Evolutionary conservation across 1,140 invertebrate genomes (phyloP), one percentile per base, ranked within the genome.

Genomic region (Chrysomallon squamiferum): DNA sequence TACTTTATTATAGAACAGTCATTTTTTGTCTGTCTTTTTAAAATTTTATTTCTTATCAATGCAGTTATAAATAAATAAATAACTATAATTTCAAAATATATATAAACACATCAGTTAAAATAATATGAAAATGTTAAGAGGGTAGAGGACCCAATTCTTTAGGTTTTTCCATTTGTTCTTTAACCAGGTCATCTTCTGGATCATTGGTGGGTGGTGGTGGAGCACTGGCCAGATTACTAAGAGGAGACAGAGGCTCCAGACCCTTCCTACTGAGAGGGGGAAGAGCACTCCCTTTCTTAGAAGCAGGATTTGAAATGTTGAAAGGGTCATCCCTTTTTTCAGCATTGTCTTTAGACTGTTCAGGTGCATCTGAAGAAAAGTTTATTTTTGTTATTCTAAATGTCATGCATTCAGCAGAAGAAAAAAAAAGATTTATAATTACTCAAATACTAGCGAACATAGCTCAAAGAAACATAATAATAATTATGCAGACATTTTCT

Each of bases 151-250:
- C 35, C 5, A 38, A 7, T 38, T 38, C 15, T 38, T 38, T 5
- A 38, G 35, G 35, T 38, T 38, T 38, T 38, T 5, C 5, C 15
- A 7, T 38, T 38, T 38, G 6, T 5, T 38, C 15, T 38, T 38
- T 15, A 38, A 38, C 15, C 15, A 7, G 6, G 15, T 38, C 35
- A 62, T 72, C 69, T 32, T 68, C 66, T 4, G 69, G 69, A 2
- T 67, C 41, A 18, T 72, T 61, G 3, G 35, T 65, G 20, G 69
- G 69, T n/a, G 62, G 58, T 3, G 52, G 41, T 2, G 69, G 69
- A 47, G 67, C 67, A 2, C 50, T 20, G 50, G 57, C 62, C 0
- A 72, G 47, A 33, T 32, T 52, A n/a, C 56, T 33, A 32, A 66
- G 30, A 27, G 41, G 58, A 22, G 62, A 33, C 15, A 64, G 52